Base-by-base conservation (phyloP, 2,797 vertebrate genomes). In the Heliangelus exortis region DNA sequence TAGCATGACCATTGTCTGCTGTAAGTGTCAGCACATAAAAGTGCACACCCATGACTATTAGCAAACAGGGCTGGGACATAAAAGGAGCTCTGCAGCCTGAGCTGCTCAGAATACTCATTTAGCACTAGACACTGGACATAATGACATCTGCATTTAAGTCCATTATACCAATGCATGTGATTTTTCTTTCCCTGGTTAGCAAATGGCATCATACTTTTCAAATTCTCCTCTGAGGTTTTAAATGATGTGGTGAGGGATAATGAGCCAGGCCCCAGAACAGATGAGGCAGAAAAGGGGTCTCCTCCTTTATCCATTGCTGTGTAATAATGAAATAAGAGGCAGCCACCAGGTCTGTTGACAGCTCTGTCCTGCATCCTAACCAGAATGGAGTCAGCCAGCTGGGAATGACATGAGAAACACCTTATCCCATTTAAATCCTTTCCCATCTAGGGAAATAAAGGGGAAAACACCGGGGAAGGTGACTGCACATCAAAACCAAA, bases 141-240 rank as follows among this genome's bases (percentile, higher is more conserved):
- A 96, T 89, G 80, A 19, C 84, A 67, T 89, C 86, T 92, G 41
- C 71, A 53, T 92, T 96, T 90, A 87, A 95, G 80, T 81, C 88
- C 88, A 83, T 96, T 95, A 93, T 66, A 73, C 51, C 0, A 0
- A 78, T 8, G 5, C 57, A 33, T 53, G 45, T 6, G 1, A 91
- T 95, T 93, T 93, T 92, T 94, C 95, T 96, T 94, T 61, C 79
- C 9, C 85, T 67, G 31, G 66, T 88, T 93, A 88, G 63, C 67
- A 93, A 92, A 95, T 91, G 53, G 57, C 67, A 71, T 86, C 83
- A 57, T 94, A 93, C 76, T 91, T 94, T 92, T 95, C 89, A 94
- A 19, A 93, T 91, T 91, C 91, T 74, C 67, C 62, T 90, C 71
- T 53, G 63, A 96, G 63, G 71, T 92, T 96, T 74, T 94, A 77